Percentiles rank a stretch among this genome's conserved stretches.
Evolutionary conservation across 2,797 vertebrate species (phyloP).

Genomic region (Xenentodon cancila): DNA sequence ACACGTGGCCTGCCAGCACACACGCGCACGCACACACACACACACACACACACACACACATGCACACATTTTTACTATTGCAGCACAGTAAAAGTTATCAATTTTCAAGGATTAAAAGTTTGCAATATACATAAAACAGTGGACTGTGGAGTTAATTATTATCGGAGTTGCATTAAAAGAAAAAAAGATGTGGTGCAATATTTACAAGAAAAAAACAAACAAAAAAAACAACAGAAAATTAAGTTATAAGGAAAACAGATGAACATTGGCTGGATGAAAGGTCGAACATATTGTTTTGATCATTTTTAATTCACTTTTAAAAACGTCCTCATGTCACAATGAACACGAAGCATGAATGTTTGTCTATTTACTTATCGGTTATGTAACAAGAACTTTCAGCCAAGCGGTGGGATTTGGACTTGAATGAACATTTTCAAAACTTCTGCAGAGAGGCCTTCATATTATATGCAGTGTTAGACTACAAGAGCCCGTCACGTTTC

Average conservation of each 20-base stretch:
- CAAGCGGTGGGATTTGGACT: constrained; percentile 23
- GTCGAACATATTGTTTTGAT: neutral
- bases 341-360: constrained; percentile 38
- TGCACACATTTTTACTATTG: constrained; percentile 3
- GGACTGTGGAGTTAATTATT: neutral
- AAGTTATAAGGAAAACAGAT: neutral
- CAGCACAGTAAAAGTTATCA: neutral
- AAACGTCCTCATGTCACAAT: constrained; percentile 12
- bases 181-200: neutral
- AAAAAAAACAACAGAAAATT: neutral
- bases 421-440: constrained; percentile 28
- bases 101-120: neutral
- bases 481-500: constrained; percentile 6
- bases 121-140: neutral
- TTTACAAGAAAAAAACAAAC: neutral
- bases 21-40: constrained; percentile 13
- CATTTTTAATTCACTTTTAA: neutral
- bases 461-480: constrained; percentile 1
- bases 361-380: constrained; percentile 54
- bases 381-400: constrained; percentile 32
- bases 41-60: constrained; percentile 30
- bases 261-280: neutral
- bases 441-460: neutral
- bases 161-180: neutral
- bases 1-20: constrained; percentile 58